A percentile compares a stretch with the other conserved stretches of the same genome.
Conservation (phyloP, 2,797 vertebrate genomes). For the Silurus lanzhouensis region DNA sequence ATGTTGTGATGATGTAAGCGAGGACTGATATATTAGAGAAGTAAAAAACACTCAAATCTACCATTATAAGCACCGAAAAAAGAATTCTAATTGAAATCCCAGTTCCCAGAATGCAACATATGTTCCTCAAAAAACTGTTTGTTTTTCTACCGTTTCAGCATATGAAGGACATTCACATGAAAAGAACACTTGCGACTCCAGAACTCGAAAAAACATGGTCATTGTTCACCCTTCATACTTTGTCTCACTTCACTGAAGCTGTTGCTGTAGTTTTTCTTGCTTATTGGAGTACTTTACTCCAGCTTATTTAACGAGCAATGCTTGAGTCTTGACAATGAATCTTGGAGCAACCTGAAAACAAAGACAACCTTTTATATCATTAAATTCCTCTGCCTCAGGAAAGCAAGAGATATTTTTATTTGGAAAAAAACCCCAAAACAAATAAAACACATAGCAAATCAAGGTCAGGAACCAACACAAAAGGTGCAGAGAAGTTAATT, state of each 20-base stretch:
- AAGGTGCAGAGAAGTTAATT: neutral
- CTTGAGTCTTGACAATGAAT: neutral
- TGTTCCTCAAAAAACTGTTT: too few species aligned
- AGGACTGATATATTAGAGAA: neutral
- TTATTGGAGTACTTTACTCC: neutral
- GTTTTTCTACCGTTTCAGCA: neutral
- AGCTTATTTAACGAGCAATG: neutral
- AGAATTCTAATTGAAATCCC: too few species aligned
- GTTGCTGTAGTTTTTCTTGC: neutral
- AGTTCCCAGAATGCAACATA: neutral
- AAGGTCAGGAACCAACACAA: neutral
- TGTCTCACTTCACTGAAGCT: neutral
- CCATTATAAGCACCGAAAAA: neutral
- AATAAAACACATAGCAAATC: neutral
- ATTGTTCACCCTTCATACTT: too few species aligned
- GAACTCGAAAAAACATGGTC: too few species aligned
- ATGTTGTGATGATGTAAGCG: neutral
- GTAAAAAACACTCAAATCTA: neutral
- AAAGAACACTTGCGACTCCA: neutral
- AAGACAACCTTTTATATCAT: neutral
- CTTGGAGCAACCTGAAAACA: neutral
- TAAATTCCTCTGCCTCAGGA: neutral
- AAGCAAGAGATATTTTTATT: too few species aligned
- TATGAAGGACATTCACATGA: neutral
- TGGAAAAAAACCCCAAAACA: too few species aligned